Percentiles rank a stretch among this genome's conserved stretches.
Conservation (phyloP, 2,888 invertebrate species). For the Pollenia griseotomentosa region DNA sequence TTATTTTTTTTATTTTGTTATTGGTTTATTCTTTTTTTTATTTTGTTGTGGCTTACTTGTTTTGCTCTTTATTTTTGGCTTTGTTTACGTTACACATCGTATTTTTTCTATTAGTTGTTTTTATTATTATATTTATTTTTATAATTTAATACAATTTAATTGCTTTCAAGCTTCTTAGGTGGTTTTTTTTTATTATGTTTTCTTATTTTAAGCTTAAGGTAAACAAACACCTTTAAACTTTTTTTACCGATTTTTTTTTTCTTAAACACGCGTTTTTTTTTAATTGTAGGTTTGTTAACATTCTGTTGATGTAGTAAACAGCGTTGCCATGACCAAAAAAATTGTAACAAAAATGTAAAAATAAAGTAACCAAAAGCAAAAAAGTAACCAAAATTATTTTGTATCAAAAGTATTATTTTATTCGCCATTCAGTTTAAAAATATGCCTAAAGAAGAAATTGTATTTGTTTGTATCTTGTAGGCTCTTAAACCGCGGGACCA, state of each 20-base stretch:
- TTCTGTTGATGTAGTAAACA: too few relatives aligned
- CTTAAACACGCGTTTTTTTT: background rate
- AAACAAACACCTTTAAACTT: background rate
- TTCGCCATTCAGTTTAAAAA: too few relatives aligned
- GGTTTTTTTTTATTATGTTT: background rate
- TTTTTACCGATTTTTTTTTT: background rate
- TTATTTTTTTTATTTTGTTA: slow-evolving; percentile 26
- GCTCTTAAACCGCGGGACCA: too few relatives aligned
- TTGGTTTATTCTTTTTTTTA: slow-evolving; percentile 38
- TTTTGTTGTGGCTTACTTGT: slow-evolving; percentile 72
- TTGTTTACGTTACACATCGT: slow-evolving; percentile 60
- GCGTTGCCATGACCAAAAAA: too few relatives aligned
- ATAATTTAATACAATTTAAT: slow-evolving; percentile 36
- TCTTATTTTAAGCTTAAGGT: slow-evolving; percentile 4
- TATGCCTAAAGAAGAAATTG: too few relatives aligned
- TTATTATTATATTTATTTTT: slow-evolving; percentile 31
- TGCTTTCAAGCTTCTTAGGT: slow-evolving; percentile 5
- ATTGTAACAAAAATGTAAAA: too few relatives aligned
- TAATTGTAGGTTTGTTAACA: too few relatives aligned
- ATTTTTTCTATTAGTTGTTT: slow-evolving; percentile 18
- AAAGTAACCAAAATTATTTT: too few relatives aligned
- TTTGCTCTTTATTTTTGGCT: slow-evolving; percentile 73
- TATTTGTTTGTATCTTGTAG: too few relatives aligned
- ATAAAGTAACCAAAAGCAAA: too few relatives aligned
- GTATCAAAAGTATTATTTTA: too few relatives aligned